These are phyloP conservation scores for Monoplex corrugatus DNA, from an alignment of 2,888 invertebrate genomes.

Conservation along the genomic window DNA sequence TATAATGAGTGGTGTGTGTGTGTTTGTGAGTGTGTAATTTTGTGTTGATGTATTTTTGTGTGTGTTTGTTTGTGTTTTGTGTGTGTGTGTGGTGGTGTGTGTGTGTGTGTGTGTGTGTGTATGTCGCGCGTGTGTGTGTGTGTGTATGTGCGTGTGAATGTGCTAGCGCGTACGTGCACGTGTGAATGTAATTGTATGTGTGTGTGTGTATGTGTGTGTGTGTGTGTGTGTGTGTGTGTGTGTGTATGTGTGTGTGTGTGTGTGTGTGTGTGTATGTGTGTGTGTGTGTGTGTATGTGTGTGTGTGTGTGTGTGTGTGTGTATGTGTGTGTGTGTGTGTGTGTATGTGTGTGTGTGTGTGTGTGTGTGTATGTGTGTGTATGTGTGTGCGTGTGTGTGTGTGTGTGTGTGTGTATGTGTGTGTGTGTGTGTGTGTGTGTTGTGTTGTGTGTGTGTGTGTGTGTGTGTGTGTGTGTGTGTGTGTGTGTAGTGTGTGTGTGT, in stretches of 20 bases:
- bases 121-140: not conserved
- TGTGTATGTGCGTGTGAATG: not conserved
- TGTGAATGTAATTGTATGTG: not conserved
- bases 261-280: conserved; percentile 6
- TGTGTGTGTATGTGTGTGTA: conserved; percentile 26
- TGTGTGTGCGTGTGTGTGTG: conserved; percentile 38
- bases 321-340: not conserved
- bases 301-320: not conserved
- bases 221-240: not conserved
- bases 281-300: not conserved
- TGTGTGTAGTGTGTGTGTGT: too few relatives aligned
- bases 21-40: too few relatives aligned
- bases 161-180: not conserved
- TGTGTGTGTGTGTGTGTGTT: not conserved
- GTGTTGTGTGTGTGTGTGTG: too few relatives aligned
- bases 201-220: conserved; percentile 17
- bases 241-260: not conserved
- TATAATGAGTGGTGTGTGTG: too few relatives aligned
- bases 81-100: not conserved
- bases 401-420: conserved; percentile 5
- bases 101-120: not conserved
- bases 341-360: not conserved
- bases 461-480: not conserved
- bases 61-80: not conserved
- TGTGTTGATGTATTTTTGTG: too few relatives aligned